These are phyloP conservation scores for Limnephilus auricula DNA, from an alignment of 2,888 invertebrate species.

Conservation along the genomic window DNA sequence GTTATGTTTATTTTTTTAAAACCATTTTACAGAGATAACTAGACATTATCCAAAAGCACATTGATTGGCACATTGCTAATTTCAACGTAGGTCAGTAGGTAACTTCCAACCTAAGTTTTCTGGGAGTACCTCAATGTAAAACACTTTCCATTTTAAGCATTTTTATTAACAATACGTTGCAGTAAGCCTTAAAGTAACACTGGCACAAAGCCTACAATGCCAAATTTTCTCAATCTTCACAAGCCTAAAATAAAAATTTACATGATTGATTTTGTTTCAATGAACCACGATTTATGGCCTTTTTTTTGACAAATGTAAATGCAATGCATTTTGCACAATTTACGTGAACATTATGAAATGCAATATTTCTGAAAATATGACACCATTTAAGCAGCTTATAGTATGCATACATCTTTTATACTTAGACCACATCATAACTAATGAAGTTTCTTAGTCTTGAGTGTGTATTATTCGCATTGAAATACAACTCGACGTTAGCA, in stretches of 20 bases:
- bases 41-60: no score
- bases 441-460: neutral
- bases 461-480: neutral
- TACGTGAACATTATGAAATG: neutral
- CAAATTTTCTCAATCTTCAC: neutral
- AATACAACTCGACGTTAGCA: slow-evolving; percentile 10
- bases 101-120: no score
- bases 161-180: no score
- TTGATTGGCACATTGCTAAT: no score
- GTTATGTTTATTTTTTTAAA: no score
- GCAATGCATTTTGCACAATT: neutral
- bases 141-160: no score
- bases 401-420: neutral
- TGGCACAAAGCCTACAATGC: no score
- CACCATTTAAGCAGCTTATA: neutral
- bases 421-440: neutral
- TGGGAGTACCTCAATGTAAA: no score
- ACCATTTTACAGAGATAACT: no score
- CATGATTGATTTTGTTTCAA: neutral
- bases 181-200: no score
- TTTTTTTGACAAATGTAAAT: neutral
- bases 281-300: neutral
- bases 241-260: neutral
- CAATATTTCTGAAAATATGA: neutral
- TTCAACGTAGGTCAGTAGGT: no score